These are phyloP conservation scores for Drosophila arizonae DNA, from an alignment of 1,140 invertebrate genomes.

Conservation along the genomic window DNA sequence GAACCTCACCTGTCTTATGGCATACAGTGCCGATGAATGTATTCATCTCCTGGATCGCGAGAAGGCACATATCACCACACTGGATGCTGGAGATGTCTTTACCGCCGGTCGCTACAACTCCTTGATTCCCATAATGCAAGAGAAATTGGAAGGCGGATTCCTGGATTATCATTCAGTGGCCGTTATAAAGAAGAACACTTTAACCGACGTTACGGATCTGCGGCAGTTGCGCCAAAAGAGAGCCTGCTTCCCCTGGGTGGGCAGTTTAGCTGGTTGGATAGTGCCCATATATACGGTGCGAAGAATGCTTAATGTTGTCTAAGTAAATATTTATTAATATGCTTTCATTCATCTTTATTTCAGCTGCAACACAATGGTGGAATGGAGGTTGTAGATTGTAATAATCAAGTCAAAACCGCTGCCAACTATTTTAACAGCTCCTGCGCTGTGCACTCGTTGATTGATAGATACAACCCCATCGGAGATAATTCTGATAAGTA, in stretches of 20 bases:
- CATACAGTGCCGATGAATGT: constrained; percentile 91
- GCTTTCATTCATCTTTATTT: background rate
- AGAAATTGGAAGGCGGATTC: constrained; percentile 85
- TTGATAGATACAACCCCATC: constrained; percentile 96
- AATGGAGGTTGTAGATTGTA: constrained; percentile 94
- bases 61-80: constrained; percentile 91
- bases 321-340: background rate
- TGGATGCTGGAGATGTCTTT: constrained; percentile 97
- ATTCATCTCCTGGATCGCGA: constrained; percentile 90
- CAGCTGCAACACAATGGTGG: constrained; percentile 91
- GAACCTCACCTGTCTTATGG: constrained; percentile 87
- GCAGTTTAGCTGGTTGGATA: constrained; percentile 95
- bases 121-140: constrained; percentile 94
- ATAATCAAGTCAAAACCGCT: constrained; percentile 97
- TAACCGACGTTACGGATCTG: constrained; percentile 86
- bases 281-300: constrained; percentile 92
- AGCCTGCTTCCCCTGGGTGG: constrained; percentile 96
- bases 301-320: background rate
- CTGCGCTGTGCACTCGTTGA: constrained; percentile 96
- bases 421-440: constrained; percentile 94
- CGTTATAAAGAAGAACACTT: constrained; percentile 88
- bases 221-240: constrained; percentile 88
- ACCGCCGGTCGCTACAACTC: constrained; percentile 96
- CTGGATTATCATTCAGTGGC: constrained; percentile 92
- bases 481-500: constrained; percentile 89